Percentiles rank a stretch among this genome's conserved stretches.
Evolutionary conservation across 2,888 invertebrate genomes (phyloP).

Genomic region (Calameuta filiformis): DNA sequence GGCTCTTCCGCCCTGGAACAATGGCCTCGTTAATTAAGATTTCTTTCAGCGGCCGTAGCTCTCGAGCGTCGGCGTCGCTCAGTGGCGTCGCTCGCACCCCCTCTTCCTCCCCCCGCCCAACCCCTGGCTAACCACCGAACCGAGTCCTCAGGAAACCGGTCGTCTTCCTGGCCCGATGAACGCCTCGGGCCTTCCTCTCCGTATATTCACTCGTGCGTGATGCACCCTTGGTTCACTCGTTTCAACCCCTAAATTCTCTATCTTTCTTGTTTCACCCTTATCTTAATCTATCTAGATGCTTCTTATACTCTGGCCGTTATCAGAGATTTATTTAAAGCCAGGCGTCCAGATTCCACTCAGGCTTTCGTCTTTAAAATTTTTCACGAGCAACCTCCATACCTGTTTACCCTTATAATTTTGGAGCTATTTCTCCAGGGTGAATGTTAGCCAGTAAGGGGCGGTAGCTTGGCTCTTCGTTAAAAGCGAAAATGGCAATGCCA

Average conservation of each 20-base stretch:
- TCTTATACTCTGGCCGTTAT: background rate
- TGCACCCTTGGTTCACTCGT: background rate
- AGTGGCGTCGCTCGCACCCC: constrained; percentile 3
- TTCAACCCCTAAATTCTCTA: constrained; percentile 5
- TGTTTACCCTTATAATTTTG: background rate
- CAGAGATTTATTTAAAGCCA: background rate
- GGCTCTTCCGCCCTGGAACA: constrained; percentile 75
- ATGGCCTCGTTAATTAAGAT: constrained; percentile 84
- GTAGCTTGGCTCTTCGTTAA: background rate
- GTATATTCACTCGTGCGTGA: background rate
- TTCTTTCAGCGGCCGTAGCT: constrained; percentile 76
- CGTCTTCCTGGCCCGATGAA: constrained; percentile 22
- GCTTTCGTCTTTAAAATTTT: background rate
- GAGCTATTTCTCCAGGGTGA: background rate
- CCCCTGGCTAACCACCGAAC: background rate
- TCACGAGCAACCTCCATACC: background rate
- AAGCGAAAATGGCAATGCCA: background rate
- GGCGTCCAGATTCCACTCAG: background rate
- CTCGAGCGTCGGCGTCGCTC: constrained; percentile 41
- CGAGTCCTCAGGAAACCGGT: background rate
- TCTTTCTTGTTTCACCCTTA: constrained; percentile 1
- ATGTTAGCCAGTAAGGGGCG: background rate
- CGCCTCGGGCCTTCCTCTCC: constrained; percentile 30
- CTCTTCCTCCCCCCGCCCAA: too few species aligned
- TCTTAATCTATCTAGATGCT: constrained; percentile 1